Conservation (phyloP, 2,888 invertebrate species). For the Steromphala cineraria region DNA sequence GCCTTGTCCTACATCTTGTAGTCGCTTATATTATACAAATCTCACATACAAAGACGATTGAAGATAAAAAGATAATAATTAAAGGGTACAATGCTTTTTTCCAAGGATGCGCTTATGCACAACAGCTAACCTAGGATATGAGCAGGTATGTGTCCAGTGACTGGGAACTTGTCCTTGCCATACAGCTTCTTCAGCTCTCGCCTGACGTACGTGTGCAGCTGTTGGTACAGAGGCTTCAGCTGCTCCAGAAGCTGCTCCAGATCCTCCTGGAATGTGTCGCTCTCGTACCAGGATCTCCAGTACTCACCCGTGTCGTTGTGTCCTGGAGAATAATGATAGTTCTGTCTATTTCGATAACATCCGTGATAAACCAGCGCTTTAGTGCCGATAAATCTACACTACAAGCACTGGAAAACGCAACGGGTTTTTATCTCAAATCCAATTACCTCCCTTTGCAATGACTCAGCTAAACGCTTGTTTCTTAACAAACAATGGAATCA, state of each 20-base stretch:
- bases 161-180: slow-evolving; percentile 80
- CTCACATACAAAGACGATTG: neutral
- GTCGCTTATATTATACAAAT: too few relatives aligned
- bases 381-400: too few relatives aligned
- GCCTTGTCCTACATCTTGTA: too few relatives aligned
- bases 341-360: too few relatives aligned
- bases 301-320: slow-evolving; percentile 91
- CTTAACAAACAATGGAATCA: too few relatives aligned
- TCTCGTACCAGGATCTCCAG: slow-evolving; percentile 92
- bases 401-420: too few relatives aligned
- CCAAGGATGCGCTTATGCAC: neutral
- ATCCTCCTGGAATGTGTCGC: slow-evolving; percentile 81
- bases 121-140: slow-evolving; percentile 83
- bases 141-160: slow-evolving; percentile 87
- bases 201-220: slow-evolving; percentile 88
- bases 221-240: slow-evolving; percentile 85
- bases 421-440: too few relatives aligned
- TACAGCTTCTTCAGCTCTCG: slow-evolving; percentile 81
- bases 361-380: too few relatives aligned
- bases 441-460: too few relatives aligned
- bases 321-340: slow-evolving; percentile 78
- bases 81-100: neutral
- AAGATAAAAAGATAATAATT: too few relatives aligned
- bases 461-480: too few relatives aligned
- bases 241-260: slow-evolving; percentile 78